Evolutionary conservation across 2,888 invertebrate genomes (phyloP), one percentile per base, ranked within the genome.

Genomic region (Andricus curvator): DNA sequence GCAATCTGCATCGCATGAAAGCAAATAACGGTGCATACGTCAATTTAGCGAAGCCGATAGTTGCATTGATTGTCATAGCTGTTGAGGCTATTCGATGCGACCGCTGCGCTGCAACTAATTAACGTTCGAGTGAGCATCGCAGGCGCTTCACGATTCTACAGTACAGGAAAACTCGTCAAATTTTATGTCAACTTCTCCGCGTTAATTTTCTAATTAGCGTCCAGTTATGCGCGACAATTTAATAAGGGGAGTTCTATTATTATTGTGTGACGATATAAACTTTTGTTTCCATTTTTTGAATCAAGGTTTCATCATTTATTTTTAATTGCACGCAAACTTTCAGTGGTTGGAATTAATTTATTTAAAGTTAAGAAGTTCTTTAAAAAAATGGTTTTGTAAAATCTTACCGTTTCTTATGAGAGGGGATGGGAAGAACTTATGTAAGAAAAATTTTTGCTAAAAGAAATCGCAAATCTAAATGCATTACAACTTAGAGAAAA

Each of bases 1-100:
- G 51, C 33, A 70, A 74, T 74, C 48, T 51, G 9, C 29, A 29
- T 51, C 17, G 48, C 51, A 74, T 74, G 48, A 74, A 74, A 51
- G 25, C 33, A 74, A 56, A 74, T 70, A 70, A 74, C 33, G 51
- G 51, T 51, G 29, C 51, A 51, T 29, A 74, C 56, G 51, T 74
- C 70, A 74, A 74, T 74, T 41, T 68, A 68, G 22, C 44, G 22
- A 68, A 25, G 29, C 20, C 51, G 56, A 74, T 20, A 74, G 70
- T 74, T 51, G 56, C 70, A 74, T 51, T 51, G 70, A 74, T 74
- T 74, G 70, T 74, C 70, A 56, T 74, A 74, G 51, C n/a, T 56
- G 70, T n/a, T 33, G 56, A 48, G 33, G 70, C 51, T 74, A 74
- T 74, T 74, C 33, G 33, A 74, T 56, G 70, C 70, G n/a, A 74